Base-by-base conservation (phyloP, 2,888 invertebrate species). In the Pandemis heparana region DNA sequence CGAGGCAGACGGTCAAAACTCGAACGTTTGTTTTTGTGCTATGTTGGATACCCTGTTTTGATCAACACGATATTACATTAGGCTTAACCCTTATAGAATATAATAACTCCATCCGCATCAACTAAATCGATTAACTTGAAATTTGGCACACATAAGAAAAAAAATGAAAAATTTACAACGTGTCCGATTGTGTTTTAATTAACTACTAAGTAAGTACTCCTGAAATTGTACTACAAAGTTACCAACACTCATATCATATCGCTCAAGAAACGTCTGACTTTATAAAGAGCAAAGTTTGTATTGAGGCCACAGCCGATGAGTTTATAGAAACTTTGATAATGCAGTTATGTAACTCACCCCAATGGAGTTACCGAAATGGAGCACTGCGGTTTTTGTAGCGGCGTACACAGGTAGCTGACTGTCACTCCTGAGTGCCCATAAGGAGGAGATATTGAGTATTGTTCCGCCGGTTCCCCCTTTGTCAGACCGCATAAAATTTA, bases 361-460 rank as follows among this genome's bases (percentile, higher is more conserved):
- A 78, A 92, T 85, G 75, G 87, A 83, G 74, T 89, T 87, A 77
- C 89, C 92, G 71, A 90, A 94, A 74, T 92, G 91, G 41, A 94
- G 79, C 18, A 94, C 90, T 18, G 94, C 94, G 0, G 88, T 84
- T 78, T 93, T 93, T 0, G 93, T 92, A 0, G 93, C 91, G 0
- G 88, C 83, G 75, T 92, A 94, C 0, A 92, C 89, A 4, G 92
- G 91, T 8, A 92, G 78, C 77, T 86, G 85, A 23, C 81, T 83
- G 63, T 84, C 83, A 18, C 84, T 79, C 70, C 79, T 82, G 12
- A 94, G 82, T 0, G 92, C 92, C 67, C 91, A 77, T 62, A 91
- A 78, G 1, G 93, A 91, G 12, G 94, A 92, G 64, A 93, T 85
- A 77, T 94, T 94, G 38, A 94, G 76, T 5, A 94, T 82, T 1